Conservation (phyloP, 2,888 invertebrate genomes). For the Heliconius sara region DNA sequence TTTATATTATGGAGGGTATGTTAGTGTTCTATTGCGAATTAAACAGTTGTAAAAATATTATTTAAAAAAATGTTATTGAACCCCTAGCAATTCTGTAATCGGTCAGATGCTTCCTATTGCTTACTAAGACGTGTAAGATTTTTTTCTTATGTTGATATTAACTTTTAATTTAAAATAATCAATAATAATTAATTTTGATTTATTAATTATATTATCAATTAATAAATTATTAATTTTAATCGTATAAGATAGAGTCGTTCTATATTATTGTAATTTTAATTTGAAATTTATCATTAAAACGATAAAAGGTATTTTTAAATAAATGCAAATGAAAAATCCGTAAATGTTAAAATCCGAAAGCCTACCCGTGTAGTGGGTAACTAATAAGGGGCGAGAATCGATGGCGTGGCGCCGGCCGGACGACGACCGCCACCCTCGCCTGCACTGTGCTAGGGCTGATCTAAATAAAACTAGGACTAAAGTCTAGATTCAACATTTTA, state of each 20-base stretch:
- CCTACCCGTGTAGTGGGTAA: constrained; percentile 32
- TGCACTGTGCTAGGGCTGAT: constrained; percentile 29
- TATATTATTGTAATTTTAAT: neutral
- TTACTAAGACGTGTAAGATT: no score
- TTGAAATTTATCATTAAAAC: neutral
- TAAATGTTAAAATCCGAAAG: constrained; percentile 22
- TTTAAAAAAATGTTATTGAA: no score
- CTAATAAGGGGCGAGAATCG: constrained; percentile 52
- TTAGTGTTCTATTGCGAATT: no score
- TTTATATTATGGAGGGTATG: no score
- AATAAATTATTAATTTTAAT: neutral
- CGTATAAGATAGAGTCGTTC: neutral
- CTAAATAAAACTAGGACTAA: constrained; percentile 21
- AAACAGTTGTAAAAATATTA: no score
- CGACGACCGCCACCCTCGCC: constrained; percentile 56
- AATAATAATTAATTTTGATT: no score
- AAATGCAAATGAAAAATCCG: neutral
- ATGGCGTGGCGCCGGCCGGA: constrained; percentile 56
- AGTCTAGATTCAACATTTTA: constrained; percentile 25
- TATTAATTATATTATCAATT: neutral
- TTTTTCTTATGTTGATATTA: no score
- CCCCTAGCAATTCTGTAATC: no score
- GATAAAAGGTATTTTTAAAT: neutral
- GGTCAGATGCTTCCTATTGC: no score
- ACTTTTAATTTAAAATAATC: no score